Conservation (phyloP, 2,888 invertebrate species). For the Oxyteleia sp. region DNA sequence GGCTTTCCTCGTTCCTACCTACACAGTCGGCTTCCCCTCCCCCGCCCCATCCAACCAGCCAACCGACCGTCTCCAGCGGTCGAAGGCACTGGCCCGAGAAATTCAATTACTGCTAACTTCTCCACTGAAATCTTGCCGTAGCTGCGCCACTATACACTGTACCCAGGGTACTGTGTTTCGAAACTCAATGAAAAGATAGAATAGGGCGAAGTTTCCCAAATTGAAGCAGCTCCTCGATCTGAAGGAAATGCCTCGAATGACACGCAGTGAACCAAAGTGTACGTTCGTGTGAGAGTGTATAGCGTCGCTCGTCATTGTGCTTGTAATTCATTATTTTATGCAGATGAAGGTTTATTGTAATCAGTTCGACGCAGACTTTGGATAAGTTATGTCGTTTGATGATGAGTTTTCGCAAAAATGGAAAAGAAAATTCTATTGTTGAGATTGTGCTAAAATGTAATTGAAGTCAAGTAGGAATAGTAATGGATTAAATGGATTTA, state of each 20-base stretch:
- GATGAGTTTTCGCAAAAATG: slow-evolving; percentile 37
- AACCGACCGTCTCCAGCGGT: slow-evolving; percentile 81
- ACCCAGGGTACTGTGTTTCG: slow-evolving; percentile 76
- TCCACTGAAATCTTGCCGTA: slow-evolving; percentile 82
- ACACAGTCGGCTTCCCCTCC: slow-evolving; percentile 5
- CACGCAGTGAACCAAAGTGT: slow-evolving; percentile 60
- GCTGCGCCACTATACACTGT: slow-evolving; percentile 72
- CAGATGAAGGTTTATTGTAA: slow-evolving; percentile 69
- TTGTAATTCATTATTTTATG: slow-evolving; percentile 71
- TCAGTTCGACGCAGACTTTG: slow-evolving; percentile 37
- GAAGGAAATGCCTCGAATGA: slow-evolving; percentile 68
- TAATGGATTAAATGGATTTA: no score
- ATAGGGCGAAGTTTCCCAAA: slow-evolving; percentile 71
- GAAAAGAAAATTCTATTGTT: neutral
- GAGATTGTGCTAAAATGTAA: neutral
- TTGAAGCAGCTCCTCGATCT: slow-evolving; percentile 72
- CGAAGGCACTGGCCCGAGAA: slow-evolving; percentile 87
- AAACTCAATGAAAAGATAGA: slow-evolving; percentile 74
- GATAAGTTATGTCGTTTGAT: slow-evolving; percentile 28
- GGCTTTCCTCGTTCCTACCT: slow-evolving; percentile 6
- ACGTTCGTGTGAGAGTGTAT: slow-evolving; percentile 42
- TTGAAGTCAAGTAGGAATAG: neutral
- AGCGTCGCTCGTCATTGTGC: slow-evolving; percentile 54
- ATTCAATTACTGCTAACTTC: slow-evolving; percentile 87
- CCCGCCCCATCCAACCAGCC: slow-evolving; percentile 70